Base-by-base conservation (phyloP, 30 jellyfish, hydroid and myxozoan species). In the Pseudorhiza aurosa region DNA sequence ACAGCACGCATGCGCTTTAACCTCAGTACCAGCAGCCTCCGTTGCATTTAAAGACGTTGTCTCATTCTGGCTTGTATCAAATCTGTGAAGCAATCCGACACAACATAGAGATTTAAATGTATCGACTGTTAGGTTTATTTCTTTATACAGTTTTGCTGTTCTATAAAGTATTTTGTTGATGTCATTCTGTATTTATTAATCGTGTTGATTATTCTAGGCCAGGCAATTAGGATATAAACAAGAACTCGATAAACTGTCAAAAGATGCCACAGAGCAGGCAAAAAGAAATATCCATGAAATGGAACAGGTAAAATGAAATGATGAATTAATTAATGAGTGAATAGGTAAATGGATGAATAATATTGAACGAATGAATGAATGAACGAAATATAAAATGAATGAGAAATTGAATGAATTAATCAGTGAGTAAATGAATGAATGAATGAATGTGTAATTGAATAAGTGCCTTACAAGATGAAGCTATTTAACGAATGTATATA, bases 301-400 rank as follows among this genome's bases (percentile, higher is more conserved):
- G 12, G 96, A 85, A 32, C 75, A 63, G 89, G 98, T 89, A 17
- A 58, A n/a, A n/a, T n/a, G n/a, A n/a, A n/a, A n/a, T n/a, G n/a
- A n/a, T n/a, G n/a, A n/a, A n/a, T n/a, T n/a, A n/a, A n/a, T n/a
- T n/a, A n/a, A n/a, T n/a, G n/a, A n/a, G n/a, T 64, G 26, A 14
- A 26, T 18, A 51, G 59, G 9, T 49, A 26, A 19, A 42, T 39
- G 7, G 7, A 39, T 12, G 7, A 12, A 12, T 12, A 39, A 5
- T 5, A 12, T 7, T 39, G 12, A 39, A 12, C 12, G 50, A 39
- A 12, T 39, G 50, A 39, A 12, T 39, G 50, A 39, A 12, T 39
- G 50, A 39, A 12, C 12, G 50, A 39, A 12, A 5, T 7, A 39
- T 7, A 5, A 12, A 39, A 12, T 39, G 50, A 39, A 12, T 39